Evolutionary conservation across 2,113 vertebrate species (phyloP).

Genomic region (Chitala chitala): DNA sequence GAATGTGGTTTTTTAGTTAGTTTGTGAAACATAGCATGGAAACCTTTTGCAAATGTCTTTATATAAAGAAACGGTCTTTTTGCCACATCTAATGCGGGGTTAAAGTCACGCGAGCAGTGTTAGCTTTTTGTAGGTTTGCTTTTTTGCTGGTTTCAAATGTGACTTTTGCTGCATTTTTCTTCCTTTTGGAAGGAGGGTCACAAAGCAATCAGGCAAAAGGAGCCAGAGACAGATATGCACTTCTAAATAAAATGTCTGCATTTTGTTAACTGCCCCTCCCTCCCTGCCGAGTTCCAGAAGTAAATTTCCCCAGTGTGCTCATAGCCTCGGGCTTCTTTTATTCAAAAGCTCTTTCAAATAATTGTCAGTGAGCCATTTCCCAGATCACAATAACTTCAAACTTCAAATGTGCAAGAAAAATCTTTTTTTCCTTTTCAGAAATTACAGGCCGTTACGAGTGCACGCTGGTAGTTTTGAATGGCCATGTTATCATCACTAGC

Average conservation of each 20-base stretch:
- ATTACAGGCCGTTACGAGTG: background rate
- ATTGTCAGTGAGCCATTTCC: background rate
- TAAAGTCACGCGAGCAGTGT: too few species aligned
- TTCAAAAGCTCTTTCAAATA: background rate
- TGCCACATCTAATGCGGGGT: too few species aligned
- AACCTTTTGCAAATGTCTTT: background rate
- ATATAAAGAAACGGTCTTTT: background rate
- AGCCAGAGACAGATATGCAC: background rate
- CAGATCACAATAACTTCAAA: background rate
- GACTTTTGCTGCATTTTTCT: background rate
- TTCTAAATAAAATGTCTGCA: background rate
- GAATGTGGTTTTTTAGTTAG: background rate
- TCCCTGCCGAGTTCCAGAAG: too few species aligned
- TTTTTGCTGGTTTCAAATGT: constrained; percentile 1
- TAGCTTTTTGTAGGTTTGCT: too few species aligned
- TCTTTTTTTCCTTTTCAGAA: background rate
- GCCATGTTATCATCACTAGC: background rate
- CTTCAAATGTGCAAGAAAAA: background rate
- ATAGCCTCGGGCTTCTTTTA: background rate
- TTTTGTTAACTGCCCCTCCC: background rate
- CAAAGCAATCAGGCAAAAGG: background rate
- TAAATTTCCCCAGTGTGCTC: constrained; percentile 1
- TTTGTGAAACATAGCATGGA: too few species aligned
- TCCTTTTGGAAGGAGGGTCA: too few species aligned
- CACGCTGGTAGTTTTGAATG: background rate